These are phyloP conservation scores for Tragelaphus oryx DNA, from an alignment of 2,797 vertebrate genomes.

Conservation along the genomic window DNA sequence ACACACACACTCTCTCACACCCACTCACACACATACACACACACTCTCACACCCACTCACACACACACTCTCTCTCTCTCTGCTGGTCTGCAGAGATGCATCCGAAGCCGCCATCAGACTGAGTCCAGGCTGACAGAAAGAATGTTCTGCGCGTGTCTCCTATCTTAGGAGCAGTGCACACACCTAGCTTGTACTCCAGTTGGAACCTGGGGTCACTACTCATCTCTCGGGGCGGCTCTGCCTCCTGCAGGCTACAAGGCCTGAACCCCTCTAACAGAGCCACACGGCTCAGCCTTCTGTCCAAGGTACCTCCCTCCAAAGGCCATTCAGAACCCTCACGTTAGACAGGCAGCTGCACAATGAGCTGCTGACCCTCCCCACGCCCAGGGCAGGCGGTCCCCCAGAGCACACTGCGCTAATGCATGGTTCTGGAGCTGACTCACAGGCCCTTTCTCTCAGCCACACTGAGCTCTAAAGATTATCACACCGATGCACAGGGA, in stretches of 20 bases:
- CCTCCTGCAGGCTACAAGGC: neutral
- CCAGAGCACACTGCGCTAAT: accelerated
- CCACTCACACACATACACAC: too few relatives aligned
- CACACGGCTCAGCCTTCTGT: neutral
- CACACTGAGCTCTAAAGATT: neutral
- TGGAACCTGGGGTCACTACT: neutral
- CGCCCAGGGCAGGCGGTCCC: accelerated
- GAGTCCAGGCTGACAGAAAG: too few relatives aligned
- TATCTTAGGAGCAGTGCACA: accelerated
- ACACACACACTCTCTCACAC: too few relatives aligned
- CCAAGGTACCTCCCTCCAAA: neutral
- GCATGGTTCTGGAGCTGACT: neutral
- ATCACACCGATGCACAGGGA: neutral
- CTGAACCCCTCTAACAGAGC: accelerated
- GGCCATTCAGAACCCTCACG: neutral
- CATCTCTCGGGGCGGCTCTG: neutral
- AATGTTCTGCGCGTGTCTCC: neutral
- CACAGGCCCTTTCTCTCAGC: accelerated
- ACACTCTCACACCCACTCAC: too few relatives aligned
- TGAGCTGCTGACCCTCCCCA: neutral
- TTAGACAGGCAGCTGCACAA: accelerated
- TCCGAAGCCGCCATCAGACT: neutral
- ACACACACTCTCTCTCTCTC: neutral
- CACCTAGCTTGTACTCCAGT: accelerated
- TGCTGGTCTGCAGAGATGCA: too few relatives aligned